Evolutionary conservation across 2,113 vertebrate genomes (phyloP).

Genomic region (Grallaria varia): DNA sequence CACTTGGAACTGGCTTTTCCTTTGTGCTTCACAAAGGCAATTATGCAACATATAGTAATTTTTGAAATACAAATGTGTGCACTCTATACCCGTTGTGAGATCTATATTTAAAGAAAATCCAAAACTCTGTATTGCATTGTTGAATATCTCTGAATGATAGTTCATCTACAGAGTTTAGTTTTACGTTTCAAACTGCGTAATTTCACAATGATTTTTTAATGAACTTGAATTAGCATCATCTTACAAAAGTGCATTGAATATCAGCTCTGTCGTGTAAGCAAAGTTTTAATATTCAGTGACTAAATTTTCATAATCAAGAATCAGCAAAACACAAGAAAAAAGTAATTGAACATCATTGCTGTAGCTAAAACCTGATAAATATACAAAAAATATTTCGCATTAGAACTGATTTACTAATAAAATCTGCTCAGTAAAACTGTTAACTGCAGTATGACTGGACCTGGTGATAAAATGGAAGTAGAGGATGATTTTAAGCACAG

Average conservation of each 20-base stretch:
- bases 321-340: conserved; percentile 19
- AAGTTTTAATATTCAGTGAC: background rate
- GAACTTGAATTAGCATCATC: background rate
- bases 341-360: background rate
- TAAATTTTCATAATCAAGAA: background rate
- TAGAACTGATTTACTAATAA: background rate
- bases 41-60: background rate
- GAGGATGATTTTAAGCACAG: background rate
- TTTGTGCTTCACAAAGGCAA: background rate
- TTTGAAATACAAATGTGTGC: background rate
- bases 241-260: background rate
- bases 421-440: conserved; percentile 1
- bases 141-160: background rate
- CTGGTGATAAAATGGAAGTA: conserved; percentile 5
- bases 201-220: background rate
- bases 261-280: background rate
- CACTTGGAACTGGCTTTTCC: background rate
- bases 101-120: background rate
- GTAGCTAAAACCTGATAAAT: background rate
- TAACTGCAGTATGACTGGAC: background rate
- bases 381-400: background rate
- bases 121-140: background rate
- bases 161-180: background rate
- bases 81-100: background rate
- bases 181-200: background rate